A percentile compares a stretch with the other conserved stretches of the same genome.
phyloP scores from a whole-genome alignment of 1,140 invertebrate genomes.

The Diorhabda sublineata region DNA sequence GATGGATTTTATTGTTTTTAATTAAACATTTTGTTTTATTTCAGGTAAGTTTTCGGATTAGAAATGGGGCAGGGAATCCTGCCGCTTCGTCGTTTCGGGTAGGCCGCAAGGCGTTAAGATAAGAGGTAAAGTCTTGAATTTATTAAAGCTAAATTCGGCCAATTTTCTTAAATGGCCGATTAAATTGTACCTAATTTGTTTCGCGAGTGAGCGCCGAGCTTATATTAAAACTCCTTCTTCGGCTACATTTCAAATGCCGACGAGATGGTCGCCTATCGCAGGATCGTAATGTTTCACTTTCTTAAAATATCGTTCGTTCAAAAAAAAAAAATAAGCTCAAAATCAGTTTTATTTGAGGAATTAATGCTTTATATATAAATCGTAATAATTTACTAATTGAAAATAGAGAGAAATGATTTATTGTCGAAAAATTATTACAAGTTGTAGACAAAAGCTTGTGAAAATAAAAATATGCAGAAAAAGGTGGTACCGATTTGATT shows the following conservation, averaged over 20 bases:
- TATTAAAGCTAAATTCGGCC: slow-evolving; percentile 44
- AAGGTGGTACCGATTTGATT: too few species aligned
- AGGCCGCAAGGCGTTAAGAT: slow-evolving; percentile 36
- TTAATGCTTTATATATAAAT: too few species aligned
- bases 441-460: too few species aligned
- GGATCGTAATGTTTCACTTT: background rate
- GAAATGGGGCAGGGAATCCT: slow-evolving; percentile 7
- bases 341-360: too few species aligned
- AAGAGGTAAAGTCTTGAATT: slow-evolving; percentile 45
- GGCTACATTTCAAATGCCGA: slow-evolving; percentile 10
- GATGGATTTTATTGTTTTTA: slow-evolving; percentile 23
- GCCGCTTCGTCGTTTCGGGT: background rate
- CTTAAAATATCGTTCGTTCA: background rate
- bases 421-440: too few species aligned
- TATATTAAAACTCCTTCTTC: slow-evolving; percentile 39
- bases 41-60: slow-evolving; percentile 32
- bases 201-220: slow-evolving; percentile 30
- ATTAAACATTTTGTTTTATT: slow-evolving; percentile 32
- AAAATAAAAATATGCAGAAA: too few species aligned
- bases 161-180: slow-evolving; percentile 46
- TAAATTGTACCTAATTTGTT: slow-evolving; percentile 46
- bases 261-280: background rate
- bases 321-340: too few species aligned
- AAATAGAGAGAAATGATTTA: too few species aligned
- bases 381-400: too few species aligned